A percentile compares a stretch with the other conserved stretches of the same genome.
Conservation (phyloP, 37 sponge, comb jelly and placozoan species). For the Eunapius fragilis region DNA sequence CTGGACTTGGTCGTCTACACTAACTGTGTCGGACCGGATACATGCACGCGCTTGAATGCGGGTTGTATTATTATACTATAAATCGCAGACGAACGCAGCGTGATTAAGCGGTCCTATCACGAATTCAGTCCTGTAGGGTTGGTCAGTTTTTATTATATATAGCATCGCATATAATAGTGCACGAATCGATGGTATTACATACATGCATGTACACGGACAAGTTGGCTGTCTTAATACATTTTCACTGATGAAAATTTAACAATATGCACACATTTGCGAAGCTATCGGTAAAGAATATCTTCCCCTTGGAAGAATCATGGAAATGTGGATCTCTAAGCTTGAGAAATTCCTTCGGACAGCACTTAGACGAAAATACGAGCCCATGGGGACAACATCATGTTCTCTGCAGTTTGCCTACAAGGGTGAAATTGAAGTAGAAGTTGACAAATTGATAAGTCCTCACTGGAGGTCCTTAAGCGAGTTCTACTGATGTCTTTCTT, state of each 20-base stretch:
- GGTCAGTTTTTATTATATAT: too few relatives aligned
- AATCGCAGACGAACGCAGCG: too few relatives aligned
- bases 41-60: too few relatives aligned
- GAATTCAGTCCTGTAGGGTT: background rate
- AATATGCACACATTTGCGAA: too few relatives aligned
- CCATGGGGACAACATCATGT: background rate
- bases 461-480: background rate
- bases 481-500: background rate
- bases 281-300: too few relatives aligned
- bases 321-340: background rate
- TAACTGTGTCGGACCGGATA: background rate
- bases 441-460: background rate
- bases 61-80: too few relatives aligned
- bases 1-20: conserved; percentile 24
- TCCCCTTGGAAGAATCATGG: background rate
- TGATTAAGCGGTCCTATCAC: background rate
- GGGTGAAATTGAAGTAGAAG: background rate
- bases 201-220: too few relatives aligned
- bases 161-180: too few relatives aligned
- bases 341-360: background rate
- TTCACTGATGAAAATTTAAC: too few relatives aligned
- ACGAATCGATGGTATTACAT: too few relatives aligned
- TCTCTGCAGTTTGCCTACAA: background rate
- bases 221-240: too few relatives aligned
- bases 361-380: background rate